phyloP scores from a whole-genome alignment of 1,140 invertebrate species.

The Metopolophium dirhodum region DNA sequence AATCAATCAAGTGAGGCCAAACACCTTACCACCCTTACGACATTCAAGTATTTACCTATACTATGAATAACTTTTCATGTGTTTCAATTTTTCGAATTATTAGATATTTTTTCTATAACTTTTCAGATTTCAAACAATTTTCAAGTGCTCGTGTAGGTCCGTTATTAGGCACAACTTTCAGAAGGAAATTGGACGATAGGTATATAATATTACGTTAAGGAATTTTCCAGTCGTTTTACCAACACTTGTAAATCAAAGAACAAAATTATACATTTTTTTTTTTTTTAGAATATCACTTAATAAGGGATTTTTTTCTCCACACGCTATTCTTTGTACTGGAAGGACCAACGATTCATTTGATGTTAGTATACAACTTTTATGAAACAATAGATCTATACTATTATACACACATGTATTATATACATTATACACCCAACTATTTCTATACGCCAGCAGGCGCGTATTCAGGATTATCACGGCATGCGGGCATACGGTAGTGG shows the following conservation, averaged over 20 bases:
- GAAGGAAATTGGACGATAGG: conserved; percentile 44
- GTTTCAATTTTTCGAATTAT: neutral
- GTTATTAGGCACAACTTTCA: conserved; percentile 12
- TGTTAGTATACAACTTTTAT: conserved; percentile 19
- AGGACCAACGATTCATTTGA: conserved; percentile 29
- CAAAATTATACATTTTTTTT: neutral
- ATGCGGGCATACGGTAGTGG: too few relatives aligned
- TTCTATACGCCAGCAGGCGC: neutral
- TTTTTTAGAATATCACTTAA: conserved; percentile 46
- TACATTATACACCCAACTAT: neutral
- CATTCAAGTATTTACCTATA: conserved; percentile 36
- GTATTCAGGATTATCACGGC: neutral
- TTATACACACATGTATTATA: too few relatives aligned
- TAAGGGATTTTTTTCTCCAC: conserved; percentile 47
- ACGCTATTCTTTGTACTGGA: conserved; percentile 12
- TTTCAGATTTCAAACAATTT: conserved; percentile 56
- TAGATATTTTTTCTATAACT: neutral
- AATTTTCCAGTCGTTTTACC: neutral
- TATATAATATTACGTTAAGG: neutral
- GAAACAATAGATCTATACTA: neutral
- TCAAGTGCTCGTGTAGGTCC: conserved; percentile 26
- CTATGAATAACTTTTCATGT: neutral
- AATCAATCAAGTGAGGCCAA: conserved; percentile 23
- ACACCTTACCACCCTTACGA: conserved; percentile 41
- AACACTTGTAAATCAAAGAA: neutral